Base-by-base conservation (phyloP, 2,888 invertebrate genomes). In the Eledona agricola region DNA sequence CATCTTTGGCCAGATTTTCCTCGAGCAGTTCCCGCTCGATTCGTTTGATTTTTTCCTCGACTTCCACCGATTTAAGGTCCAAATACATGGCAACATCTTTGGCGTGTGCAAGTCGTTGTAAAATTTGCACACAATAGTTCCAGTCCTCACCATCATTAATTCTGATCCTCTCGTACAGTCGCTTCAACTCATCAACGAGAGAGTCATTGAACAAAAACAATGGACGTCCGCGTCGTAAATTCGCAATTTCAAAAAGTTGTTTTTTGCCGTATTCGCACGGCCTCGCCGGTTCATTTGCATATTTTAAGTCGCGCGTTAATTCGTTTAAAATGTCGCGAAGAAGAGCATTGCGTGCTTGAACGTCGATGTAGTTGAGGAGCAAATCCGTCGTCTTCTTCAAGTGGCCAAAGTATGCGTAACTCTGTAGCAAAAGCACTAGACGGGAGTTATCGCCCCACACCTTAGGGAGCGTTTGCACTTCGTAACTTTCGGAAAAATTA, bases 231-330 rank as follows among this genome's bases (percentile, higher is more conserved):
- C 26, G 31, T 2, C 17, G 11, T 5, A 50, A 19, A 29, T 50
- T 50, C 2, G 38, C 42, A 0, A 32, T n/a, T 17, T 50, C 50
- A 17, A 50, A 50, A n/a, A 42, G 15, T 5, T 50, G 32, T 5
- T 20, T 22, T 10, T 42, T 42, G 3, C 23, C 26, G 15, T 29
- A 40, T 19, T 20, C 25, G 12, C 50, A 50, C 9, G 31, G 6
- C 12, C 1, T 1, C 4, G 7, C 1, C 13, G 50, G 42, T 7
- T 11, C 17, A 7, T 42, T 26, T 3, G 4, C 17, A 13, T 34
- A 42, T 6, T 23, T 15, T 2, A 34, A 11, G n/a, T 23, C 4
- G 4, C 19, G 13, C 3, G 34, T 5, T 1, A 32, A 10, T 4
- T 31, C 32, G 4, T 17, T 3, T 11, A 50, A 9, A 17, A 42